Conservation (phyloP, 2,888 invertebrate species). For the Trachelus tabidus region DNA sequence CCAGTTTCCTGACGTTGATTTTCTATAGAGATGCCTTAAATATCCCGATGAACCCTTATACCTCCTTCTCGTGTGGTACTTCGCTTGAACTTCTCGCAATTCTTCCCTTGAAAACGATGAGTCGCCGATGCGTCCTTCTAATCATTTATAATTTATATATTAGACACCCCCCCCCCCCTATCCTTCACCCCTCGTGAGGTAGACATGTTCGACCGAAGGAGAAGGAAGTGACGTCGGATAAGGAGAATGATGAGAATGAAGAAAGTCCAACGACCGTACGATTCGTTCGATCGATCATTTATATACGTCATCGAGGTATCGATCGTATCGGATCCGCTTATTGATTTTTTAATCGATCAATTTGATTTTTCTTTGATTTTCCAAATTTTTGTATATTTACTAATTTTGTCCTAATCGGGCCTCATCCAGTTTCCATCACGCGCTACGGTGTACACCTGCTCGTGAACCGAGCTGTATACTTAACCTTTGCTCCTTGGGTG, state of each 20-base stretch:
- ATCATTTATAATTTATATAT: background rate
- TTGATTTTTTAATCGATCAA: background rate
- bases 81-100: background rate
- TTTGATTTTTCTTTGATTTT: background rate
- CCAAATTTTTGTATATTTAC: background rate
- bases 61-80: background rate
- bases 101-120: background rate
- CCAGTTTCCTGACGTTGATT: constrained; percentile 45
- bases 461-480: constrained; percentile 36
- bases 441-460: background rate
- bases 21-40: constrained; percentile 47
- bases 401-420: background rate
- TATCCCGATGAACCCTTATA: constrained; percentile 24
- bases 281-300: background rate
- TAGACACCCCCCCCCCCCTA: background rate
- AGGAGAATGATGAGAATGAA: background rate
- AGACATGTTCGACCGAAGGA: background rate
- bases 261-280: background rate
- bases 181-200: background rate
- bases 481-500: constrained; percentile 53
- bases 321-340: background rate
- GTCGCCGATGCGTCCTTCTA: background rate
- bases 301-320: background rate
- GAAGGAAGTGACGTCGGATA: background rate
- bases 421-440: background rate